Evolutionary conservation across 1,140 invertebrate species (phyloP), one percentile per base, ranked within the genome.

Genomic region (Homarus americanus): DNA sequence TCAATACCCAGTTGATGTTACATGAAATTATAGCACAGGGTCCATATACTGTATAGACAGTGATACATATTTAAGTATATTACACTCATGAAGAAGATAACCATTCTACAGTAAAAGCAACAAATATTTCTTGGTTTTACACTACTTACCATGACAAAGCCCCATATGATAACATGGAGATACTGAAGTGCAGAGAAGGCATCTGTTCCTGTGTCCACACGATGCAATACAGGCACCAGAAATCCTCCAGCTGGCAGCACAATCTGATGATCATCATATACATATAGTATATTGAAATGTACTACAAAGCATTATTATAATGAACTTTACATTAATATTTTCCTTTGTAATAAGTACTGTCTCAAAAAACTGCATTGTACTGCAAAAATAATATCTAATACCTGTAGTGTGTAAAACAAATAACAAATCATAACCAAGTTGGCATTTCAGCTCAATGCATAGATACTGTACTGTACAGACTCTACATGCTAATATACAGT

Each of bases 181-280:
- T 89, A 89, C 87, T 89, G 87, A n/a, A 89, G 87, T 2, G 32
- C 87, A 73, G 87, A 89, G 41, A 89, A 89, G 12, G 75, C 40
- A 58, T 82, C 78, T 17, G 79, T 89, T 4, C 41, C 44, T 36
- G 78, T 38, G n/a, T 34, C 40, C 7, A 36, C 24, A 49, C 24
- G 34, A 58, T 82, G 87, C n/a, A 89, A 53, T 0, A 89, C 87
- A 15, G 87, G 87, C 49, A 89, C 58, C 4, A 89, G 79, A 40
- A 89, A 89, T 12, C 78, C 87, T n/a, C 78, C 87, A 9, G 69
- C 78, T 28, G 79, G 78, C 28, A 89, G 40, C 41, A 82, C 66
- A 38, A 89, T 41, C 87, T 89, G 69, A 20, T 32, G 75, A 28
- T 9, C 44, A 53, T 44, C 63, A 78, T 20, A 58, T 24, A 36